Base-by-base conservation (phyloP, 64 coral and sea anemone genomes). In the Actinia tenebrosa region DNA sequence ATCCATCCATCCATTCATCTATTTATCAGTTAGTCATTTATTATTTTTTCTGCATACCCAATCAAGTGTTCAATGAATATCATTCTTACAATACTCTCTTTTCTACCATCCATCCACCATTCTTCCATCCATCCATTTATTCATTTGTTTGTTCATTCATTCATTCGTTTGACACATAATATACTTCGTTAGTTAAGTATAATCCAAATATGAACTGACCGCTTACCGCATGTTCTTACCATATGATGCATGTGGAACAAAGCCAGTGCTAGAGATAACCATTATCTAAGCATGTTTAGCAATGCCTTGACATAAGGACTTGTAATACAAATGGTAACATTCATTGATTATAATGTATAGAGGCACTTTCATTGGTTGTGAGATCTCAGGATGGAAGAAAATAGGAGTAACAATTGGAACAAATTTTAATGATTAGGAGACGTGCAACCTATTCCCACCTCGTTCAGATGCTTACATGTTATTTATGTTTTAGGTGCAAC, bases 401-500 rank as follows among this genome's bases (percentile, higher is more conserved):
- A 66, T 66, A 20, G 4, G 7, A n/a, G 15, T 64, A 5, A 17
- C 1, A 23, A 66, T 20, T 7, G 63, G 20, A n/a, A 20, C 63
- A 66, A 8, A 9, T 66, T 19, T 1, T 66, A 20, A 50, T 4
- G 4, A 50, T 66, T 1, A 37, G 63, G 3, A 66, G 1, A 7
- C 7, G 4, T 3, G 22, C 5, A 66, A 66, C 56, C 56, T 16
- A 25, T 8, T 23, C n/a, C n/a, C 61, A 20, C 18, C 61, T 6
- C 16, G 15, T 45, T 80, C 43, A 80, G 22, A n/a, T 71, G 22
- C 22, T 71, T 71, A 25, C 22, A 75, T 42, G 23, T 75, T 42
- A 18, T 75, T 66, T 0, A 23, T 66, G 10, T 75, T 53, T 14
- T 23, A 98, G 97, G 93, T 56, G 89, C 84, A 45, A 86, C 97